A percentile compares a stretch with the other conserved stretches of the same genome.
Evolutionary conservation across 2,797 vertebrate genomes (phyloP).

Genomic region (Tangara arthus): DNA sequence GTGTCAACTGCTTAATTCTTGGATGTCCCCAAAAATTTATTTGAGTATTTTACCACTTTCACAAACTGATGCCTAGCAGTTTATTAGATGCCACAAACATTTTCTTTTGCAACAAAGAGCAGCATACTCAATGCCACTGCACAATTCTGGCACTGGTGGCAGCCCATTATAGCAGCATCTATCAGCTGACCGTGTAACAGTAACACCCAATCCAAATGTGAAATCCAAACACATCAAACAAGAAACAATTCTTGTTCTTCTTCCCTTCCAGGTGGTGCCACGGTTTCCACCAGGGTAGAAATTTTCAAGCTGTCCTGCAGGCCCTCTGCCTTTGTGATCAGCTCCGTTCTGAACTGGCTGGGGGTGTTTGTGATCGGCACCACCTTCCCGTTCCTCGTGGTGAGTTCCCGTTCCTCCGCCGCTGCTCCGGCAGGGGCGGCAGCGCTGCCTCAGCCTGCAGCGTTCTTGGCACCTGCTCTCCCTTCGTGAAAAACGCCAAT

Average conservation of each 20-base stretch:
- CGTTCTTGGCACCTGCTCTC: not conserved
- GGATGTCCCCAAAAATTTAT: not conserved
- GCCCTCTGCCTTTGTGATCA: conserved; percentile 87
- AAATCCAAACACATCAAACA: not conserved
- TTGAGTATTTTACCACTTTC: not conserved
- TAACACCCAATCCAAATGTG: not conserved
- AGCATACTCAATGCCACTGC: not conserved
- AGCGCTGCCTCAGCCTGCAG: not conserved
- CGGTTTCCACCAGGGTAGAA: conserved; percentile 83
- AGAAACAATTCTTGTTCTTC: not conserved
- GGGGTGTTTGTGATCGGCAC: conserved; percentile 84
- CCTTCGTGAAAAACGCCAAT: too few species aligned
- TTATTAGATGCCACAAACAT: not conserved
- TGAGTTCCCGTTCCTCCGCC: conserved; percentile 37
- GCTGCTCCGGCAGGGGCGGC: not conserved
- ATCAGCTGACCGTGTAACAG: not conserved
- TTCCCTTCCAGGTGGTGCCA: conserved; percentile 83
- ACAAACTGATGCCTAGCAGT: not conserved
- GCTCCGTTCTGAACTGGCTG: conserved; percentile 83
- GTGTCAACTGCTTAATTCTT: not conserved
- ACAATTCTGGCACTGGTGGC: not conserved
- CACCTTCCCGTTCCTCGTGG: conserved; percentile 89
- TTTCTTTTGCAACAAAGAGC: not conserved
- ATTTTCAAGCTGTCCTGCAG: conserved; percentile 86
- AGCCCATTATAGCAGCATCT: not conserved